A percentile compares a stretch with the other conserved stretches of the same genome.
These are phyloP conservation scores for Cephalopachus bancanus DNA, from an alignment of 2,797 vertebrate genomes.

Conservation along the genomic window DNA sequence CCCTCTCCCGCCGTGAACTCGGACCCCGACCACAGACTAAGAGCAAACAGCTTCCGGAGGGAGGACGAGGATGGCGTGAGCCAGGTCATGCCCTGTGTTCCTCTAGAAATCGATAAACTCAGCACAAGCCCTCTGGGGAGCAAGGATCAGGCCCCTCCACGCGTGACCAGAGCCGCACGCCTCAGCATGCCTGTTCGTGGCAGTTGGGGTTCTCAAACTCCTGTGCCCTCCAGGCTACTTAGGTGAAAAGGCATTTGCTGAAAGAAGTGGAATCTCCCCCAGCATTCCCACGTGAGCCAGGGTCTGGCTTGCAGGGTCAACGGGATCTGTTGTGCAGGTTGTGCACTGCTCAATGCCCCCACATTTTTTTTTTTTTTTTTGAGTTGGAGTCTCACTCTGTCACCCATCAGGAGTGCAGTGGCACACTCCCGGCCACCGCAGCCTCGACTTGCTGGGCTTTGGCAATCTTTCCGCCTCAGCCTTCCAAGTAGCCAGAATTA, in stretches of 20 bases:
- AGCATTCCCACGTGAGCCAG: background rate
- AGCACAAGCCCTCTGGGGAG: background rate
- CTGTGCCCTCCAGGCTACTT: background rate
- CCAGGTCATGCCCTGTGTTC: background rate
- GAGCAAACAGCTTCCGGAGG: slow-evolving; percentile 52
- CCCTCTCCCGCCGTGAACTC: slow-evolving; percentile 19
- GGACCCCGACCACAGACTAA: slow-evolving; percentile 48
- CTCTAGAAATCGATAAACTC: slow-evolving; percentile 10
- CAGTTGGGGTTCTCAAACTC: background rate
- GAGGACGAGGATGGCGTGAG: slow-evolving; percentile 37
- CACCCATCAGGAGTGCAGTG: too few species aligned
- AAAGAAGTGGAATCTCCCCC: background rate
- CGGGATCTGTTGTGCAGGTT: background rate
- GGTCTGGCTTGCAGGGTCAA: background rate
- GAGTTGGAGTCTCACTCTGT: too few species aligned
- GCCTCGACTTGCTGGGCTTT: too few species aligned
- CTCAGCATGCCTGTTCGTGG: background rate
- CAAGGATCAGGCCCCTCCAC: too few species aligned
- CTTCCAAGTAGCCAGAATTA: too few species aligned
- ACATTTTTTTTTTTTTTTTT: too few species aligned
- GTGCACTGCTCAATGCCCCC: background rate
- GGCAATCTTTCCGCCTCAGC: too few species aligned
- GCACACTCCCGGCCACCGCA: too few species aligned
- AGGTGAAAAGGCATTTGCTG: background rate
- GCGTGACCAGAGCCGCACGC: background rate